Evolutionary conservation across 2,888 invertebrate genomes (phyloP), one percentile per base, ranked within the genome.

Genomic region (Diplolepis rosae): DNA sequence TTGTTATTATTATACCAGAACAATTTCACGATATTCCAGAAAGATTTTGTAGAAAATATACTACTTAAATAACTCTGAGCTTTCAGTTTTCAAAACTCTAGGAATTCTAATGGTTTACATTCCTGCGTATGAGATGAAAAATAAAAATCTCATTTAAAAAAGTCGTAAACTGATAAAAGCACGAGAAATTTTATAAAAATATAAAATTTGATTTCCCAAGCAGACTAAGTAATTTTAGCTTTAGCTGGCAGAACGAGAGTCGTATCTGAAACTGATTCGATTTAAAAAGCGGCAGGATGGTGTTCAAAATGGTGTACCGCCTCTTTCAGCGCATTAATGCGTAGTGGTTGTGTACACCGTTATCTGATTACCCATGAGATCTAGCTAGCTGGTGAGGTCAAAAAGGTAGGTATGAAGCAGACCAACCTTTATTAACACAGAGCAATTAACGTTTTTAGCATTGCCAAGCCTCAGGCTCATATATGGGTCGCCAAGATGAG

Each of bases 371-470:
- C 70, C 77, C 75, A 67, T 52, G 73, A 75, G 78, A 66, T 69
- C 42, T 69, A 13, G 54, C 66, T 66, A 69, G 67, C 35, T 56
- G 30, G 66, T 39, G 69, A 54, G 61, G 71, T 68, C 56, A 45
- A 50, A 65, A 52, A 32, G 66, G 51, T 70, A 32, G 45, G 42
- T 32, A 42, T 50, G 68, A 66, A 27, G 66, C 45, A 51, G 54
- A 67, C 42, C 22, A 35, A 6, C 45, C 65, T 75, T 75, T 75
- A 76, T 75, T 74, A 73, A 72, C 77, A 75, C 51, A 61, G 35
- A 32, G 75, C 75, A 79, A 79, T 79, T 79, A 79, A 79, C 71
- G 73, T 74, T 78, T 75, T 73, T 71, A 70, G 69, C 65, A 73
- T 61, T 61, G 61, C 39, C 42, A 52, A 70, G 52, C 50, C 52